Percentiles rank a stretch among this genome's conserved stretches.
These are phyloP conservation scores for Brachionus manjavacas DNA, from an alignment of 1,140 invertebrate species.

Conservation along the genomic window DNA sequence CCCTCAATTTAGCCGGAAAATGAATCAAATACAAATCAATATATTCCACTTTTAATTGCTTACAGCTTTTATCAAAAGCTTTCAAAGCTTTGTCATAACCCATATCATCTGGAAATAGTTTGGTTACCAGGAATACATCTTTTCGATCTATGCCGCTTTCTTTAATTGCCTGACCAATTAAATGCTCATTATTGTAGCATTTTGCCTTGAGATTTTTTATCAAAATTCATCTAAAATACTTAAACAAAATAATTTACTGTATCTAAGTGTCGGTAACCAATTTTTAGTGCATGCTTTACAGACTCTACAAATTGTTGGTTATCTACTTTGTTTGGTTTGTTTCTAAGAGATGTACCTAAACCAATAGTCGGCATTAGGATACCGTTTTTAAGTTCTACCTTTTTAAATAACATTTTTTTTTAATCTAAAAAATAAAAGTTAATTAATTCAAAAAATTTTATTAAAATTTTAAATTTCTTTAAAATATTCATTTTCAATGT, in stretches of 20 bases:
- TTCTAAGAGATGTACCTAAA: conserved; percentile 19
- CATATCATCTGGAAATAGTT: conserved; percentile 57
- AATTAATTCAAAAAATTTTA: background rate
- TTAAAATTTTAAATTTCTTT: background rate
- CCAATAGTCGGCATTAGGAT: background rate
- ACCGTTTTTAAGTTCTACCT: background rate
- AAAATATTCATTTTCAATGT: background rate
- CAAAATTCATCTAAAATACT: background rate
- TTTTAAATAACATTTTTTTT: background rate
- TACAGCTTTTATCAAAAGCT: conserved; percentile 51
- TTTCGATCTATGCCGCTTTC: conserved; percentile 48
- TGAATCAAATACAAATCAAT: conserved; percentile 53
- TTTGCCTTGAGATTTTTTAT: background rate
- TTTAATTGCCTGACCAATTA: conserved; percentile 29
- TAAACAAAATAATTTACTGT: background rate
- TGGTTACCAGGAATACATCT: conserved; percentile 53
- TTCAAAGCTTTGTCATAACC: conserved; percentile 46
- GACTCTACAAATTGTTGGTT: conserved; percentile 10
- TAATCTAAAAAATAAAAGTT: background rate
- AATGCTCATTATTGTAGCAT: conserved; percentile 19
- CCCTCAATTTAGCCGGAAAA: conserved; percentile 50
- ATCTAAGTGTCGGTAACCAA: conserved; percentile 15
- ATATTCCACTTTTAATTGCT: conserved; percentile 53
- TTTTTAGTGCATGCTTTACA: conserved; percentile 9
- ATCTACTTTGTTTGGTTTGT: conserved; percentile 4